Conservation (phyloP, 2,797 vertebrate genomes). For the Pogonophryne albipinna region DNA sequence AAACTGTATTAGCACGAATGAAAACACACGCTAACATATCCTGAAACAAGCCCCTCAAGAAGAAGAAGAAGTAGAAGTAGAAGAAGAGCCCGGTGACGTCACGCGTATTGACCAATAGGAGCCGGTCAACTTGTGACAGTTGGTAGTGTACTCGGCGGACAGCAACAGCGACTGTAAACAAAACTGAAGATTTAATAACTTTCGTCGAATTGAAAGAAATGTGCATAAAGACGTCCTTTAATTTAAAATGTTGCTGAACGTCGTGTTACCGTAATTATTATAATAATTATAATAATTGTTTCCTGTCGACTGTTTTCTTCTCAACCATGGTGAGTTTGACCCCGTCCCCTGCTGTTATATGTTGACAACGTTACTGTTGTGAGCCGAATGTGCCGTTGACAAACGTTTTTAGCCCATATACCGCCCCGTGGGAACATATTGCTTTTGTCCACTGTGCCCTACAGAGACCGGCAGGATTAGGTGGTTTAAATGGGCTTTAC, state of each 20-base stretch:
- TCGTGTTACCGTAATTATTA: not conserved
- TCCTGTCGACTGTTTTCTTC: slow-evolving; percentile 20
- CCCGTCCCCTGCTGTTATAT: not conserved
- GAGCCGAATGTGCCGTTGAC: slow-evolving; percentile 1
- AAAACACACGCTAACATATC: not conserved
- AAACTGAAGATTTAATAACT: not conserved
- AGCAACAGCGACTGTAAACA: not conserved
- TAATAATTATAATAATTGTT: not conserved
- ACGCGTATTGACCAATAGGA: slow-evolving; percentile 56
- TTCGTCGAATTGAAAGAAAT: not conserved
- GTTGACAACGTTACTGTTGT: not conserved
- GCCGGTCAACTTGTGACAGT: slow-evolving; percentile 15
- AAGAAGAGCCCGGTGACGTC: slow-evolving; percentile 44
- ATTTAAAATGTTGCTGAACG: not conserved
- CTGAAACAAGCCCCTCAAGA: too few relatives aligned
- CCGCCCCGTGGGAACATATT: not conserved
- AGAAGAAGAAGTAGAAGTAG: too few relatives aligned
- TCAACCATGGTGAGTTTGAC: slow-evolving; percentile 74
- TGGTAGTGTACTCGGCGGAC: not conserved
- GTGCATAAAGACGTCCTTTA: fast-evolving
- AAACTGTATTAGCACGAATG: not conserved
- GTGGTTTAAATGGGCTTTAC: slow-evolving; percentile 71
- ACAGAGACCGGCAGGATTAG: slow-evolving; percentile 64
- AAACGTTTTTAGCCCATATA: not conserved
- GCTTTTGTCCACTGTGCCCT: slow-evolving; percentile 46